Base-by-base conservation (phyloP, 2,888 invertebrate genomes). In the Lysandra coridon region DNA sequence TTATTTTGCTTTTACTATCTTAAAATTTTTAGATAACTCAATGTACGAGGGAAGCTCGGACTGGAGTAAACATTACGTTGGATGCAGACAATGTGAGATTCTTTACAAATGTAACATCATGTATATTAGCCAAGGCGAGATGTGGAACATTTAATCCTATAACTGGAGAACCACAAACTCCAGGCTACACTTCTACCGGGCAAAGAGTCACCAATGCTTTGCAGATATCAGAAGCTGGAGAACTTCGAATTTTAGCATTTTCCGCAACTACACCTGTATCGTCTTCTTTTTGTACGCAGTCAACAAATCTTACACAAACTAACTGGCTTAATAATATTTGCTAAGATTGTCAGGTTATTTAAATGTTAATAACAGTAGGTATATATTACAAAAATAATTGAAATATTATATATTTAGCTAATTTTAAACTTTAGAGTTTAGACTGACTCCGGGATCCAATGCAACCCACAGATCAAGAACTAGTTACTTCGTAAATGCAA, bases 131-230 rank as follows among this genome's bases (percentile, higher is more conserved):
- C 0, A 95, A 95, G 84, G 89, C 96, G 1, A 93, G 96, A 79
- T 96, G 96, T 88, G 93, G 95, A 76, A 89, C 92, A 1, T 95
- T 92, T 85, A 96, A 96, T 87, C 96, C 96, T 3, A 96, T 96
- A 79, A 96, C 96, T 1, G 96, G 96, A 17, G 95, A 95, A 80
- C 88, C 95, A 3, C 96, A 96, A 88, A 92, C 95, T 62, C 95
- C 95, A 49, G 92, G 92, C 4, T 90, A 94, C 79, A 89, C 93
- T 79, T 88, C 87, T 75, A 84, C 89, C 79, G 91, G 90, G 80
- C 85, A 86, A 78, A 87, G 88, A 86, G 85, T 95, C 69, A 95
- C 94, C 82, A 96, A 96, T 85, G 92, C 96, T 62, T 87, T 96
- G 64, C 96, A 96, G 85, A 91, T 96, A 85, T 92, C 95, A 44